Conservation (phyloP, 2,113 vertebrate genomes). For the Grus americana region DNA sequence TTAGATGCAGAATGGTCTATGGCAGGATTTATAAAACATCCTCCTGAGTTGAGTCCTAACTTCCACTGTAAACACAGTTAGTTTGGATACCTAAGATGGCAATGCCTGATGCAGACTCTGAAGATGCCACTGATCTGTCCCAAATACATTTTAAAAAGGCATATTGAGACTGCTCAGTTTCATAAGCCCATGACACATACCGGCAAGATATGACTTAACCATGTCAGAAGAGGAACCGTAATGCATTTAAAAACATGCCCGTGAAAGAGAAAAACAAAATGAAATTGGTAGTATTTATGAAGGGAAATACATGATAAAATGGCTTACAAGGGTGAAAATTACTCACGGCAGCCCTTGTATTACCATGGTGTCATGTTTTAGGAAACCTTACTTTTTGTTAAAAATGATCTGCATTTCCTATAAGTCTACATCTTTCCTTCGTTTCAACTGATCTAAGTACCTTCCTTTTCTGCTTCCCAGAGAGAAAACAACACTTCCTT, state of each 20-base stretch:
- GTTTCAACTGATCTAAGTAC: neutral
- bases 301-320: neutral
- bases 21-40: neutral
- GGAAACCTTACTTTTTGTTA: neutral
- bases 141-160: constrained; percentile 4
- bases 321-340: neutral
- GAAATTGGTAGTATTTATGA: neutral
- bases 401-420: neutral
- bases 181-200: neutral
- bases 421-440: neutral
- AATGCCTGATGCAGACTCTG: neutral
- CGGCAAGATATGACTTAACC: neutral
- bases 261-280: neutral
- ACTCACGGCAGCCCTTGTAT: neutral
- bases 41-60: neutral
- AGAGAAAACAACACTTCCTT: neutral
- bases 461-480: neutral
- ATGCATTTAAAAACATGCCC: neutral
- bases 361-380: neutral
- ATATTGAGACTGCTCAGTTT: neutral
- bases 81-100: neutral
- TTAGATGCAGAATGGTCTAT: neutral
- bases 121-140: neutral
- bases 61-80: neutral
- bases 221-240: neutral